These are phyloP conservation scores for Diglossa cyanea DNA, from an alignment of 2,797 vertebrate genomes.

Conservation along the genomic window DNA sequence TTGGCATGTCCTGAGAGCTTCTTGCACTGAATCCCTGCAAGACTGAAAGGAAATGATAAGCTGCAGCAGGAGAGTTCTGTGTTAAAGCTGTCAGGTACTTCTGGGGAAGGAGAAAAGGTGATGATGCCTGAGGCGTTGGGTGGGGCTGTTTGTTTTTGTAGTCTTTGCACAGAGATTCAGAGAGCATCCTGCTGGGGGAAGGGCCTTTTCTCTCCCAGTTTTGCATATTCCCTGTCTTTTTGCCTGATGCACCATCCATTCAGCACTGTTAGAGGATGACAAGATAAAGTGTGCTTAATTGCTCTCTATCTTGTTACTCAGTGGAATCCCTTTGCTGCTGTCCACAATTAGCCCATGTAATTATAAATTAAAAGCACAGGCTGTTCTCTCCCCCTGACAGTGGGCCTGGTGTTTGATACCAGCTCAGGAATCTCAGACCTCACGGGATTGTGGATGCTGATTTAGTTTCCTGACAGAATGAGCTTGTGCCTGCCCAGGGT, in stretches of 20 bases:
- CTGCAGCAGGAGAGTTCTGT: background rate
- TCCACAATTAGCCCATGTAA: conserved; percentile 42
- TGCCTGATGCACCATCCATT: background rate
- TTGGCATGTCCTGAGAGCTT: conserved; percentile 78
- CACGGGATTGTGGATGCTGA: background rate
- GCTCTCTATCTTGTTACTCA: conserved; percentile 29
- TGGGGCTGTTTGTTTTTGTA: background rate
- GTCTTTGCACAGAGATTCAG: background rate
- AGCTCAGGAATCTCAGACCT: background rate
- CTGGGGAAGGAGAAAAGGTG: background rate
- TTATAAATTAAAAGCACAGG: conserved; percentile 30
- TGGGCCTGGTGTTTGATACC: background rate
- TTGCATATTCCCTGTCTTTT: background rate
- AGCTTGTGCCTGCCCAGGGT: background rate
- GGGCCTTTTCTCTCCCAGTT: background rate
- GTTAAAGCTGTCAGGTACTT: background rate
- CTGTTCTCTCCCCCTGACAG: background rate
- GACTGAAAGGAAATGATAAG: conserved; percentile 43
- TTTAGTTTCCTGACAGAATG: background rate
- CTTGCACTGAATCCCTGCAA: conserved; percentile 78
- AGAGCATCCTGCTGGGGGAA: background rate
- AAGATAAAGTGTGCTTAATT: conserved; percentile 13
- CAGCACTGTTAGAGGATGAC: background rate
- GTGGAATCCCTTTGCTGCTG: conserved; percentile 26
- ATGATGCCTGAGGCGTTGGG: background rate